phyloP scores from a whole-genome alignment of 2,113 vertebrate genomes.

The Crotalus horridus region DNA sequence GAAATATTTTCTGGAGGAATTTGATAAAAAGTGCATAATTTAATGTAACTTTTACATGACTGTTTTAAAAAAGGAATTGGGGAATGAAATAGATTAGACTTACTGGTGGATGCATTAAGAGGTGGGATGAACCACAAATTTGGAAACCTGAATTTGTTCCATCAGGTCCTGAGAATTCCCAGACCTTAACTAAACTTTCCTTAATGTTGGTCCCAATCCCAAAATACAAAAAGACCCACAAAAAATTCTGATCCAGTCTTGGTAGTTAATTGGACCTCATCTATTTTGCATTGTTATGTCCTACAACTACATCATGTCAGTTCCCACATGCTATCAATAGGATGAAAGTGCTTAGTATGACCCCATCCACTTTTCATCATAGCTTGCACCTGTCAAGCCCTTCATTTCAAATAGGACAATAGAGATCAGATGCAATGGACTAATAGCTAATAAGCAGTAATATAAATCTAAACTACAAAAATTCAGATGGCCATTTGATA shows the following conservation, averaged over 20 bases:
- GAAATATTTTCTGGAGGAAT: neutral
- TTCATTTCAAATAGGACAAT: neutral
- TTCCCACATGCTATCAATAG: neutral
- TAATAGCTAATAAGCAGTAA: neutral
- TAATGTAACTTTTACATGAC: neutral
- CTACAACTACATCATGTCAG: neutral
- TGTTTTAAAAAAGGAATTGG: neutral
- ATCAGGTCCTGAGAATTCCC: neutral
- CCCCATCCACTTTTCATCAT: neutral
- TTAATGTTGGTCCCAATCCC: neutral
- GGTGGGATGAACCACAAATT: neutral
- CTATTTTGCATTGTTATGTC: neutral
- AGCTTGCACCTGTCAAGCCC: neutral
- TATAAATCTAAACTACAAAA: neutral
- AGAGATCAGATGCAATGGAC: neutral
- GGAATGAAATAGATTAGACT: neutral
- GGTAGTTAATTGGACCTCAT: neutral
- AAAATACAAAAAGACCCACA: neutral
- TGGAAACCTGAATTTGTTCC: neutral
- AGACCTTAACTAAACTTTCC: neutral
- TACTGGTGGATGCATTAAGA: neutral
- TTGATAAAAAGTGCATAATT: neutral
- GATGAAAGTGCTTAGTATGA: neutral
- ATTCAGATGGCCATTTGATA: neutral
- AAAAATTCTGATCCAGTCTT: neutral